Evolutionary conservation across 2,888 invertebrate genomes (phyloP).

Genomic region (Cantharis rustica): DNA sequence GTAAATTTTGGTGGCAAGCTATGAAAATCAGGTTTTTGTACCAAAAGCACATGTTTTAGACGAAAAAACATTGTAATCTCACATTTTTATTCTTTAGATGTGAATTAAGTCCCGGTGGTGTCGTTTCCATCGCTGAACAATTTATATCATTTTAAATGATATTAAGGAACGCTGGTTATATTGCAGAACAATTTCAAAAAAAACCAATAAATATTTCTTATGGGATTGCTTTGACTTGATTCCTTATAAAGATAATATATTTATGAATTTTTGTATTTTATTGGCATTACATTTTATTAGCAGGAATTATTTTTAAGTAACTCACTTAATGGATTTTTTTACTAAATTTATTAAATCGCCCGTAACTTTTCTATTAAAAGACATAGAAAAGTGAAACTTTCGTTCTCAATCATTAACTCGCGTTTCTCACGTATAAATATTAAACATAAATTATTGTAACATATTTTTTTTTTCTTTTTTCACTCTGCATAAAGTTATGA

Average conservation of each 20-base stretch:
- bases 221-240: slow-evolving; percentile 35
- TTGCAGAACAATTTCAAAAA: slow-evolving; percentile 35
- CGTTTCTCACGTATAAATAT: not conserved
- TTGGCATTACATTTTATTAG: not conserved
- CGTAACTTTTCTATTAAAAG: not conserved
- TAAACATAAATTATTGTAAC: not conserved
- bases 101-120: slow-evolving; percentile 40
- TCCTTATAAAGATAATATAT: slow-evolving; percentile 27
- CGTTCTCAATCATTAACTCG: not conserved
- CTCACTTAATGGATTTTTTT: not conserved
- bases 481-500: not conserved
- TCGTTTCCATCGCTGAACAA: slow-evolving; percentile 43
- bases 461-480: not conserved
- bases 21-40: slow-evolving; percentile 3
- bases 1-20: not conserved
- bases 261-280: slow-evolving; percentile 24
- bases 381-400: not conserved
- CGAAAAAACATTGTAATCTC: slow-evolving; percentile 31
- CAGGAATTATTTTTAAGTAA: not conserved
- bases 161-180: slow-evolving; percentile 38
- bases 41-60: slow-evolving; percentile 11
- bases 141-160: slow-evolving; percentile 48
- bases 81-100: slow-evolving; percentile 37
- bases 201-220: slow-evolving; percentile 40
- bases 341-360: not conserved